phyloP scores from a whole-genome alignment of 2,797 vertebrate species.

The Nannoperca obscura region DNA sequence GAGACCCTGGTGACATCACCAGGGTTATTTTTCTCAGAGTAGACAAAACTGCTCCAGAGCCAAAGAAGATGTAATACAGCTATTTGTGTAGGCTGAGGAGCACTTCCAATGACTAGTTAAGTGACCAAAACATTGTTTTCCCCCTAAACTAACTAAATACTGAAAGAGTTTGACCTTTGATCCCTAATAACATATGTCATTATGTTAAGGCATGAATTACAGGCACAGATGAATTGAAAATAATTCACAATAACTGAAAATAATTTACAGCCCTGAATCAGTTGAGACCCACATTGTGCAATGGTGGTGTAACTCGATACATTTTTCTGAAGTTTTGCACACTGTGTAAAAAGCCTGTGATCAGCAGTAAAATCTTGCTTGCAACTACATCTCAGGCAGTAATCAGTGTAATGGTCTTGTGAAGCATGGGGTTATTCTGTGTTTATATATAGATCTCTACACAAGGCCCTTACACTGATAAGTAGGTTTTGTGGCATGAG shows the following conservation, averaged over 20 bases:
- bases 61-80: background rate
- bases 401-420: slow-evolving; percentile 62
- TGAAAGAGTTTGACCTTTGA: background rate
- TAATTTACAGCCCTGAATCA: background rate
- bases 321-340: slow-evolving; percentile 35
- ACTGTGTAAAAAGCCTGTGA: slow-evolving; percentile 47
- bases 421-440: slow-evolving; percentile 24
- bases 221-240: background rate
- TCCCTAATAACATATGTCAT: background rate
- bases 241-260: too few relatives aligned
- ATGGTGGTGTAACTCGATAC: slow-evolving; percentile 13
- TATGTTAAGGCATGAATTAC: background rate
- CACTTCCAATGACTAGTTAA: too few relatives aligned
- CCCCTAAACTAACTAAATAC: background rate
- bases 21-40: background rate
- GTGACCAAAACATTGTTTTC: background rate
- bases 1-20: background rate
- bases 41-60: background rate
- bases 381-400: slow-evolving; percentile 42
- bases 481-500: slow-evolving; percentile 29
- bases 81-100: background rate
- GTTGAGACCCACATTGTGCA: slow-evolving; percentile 17
- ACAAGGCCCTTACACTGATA: slow-evolving; percentile 20
- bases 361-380: slow-evolving; percentile 67
- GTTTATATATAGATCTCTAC: slow-evolving; percentile 49